Conservation (phyloP, 2,888 invertebrate genomes). For the Tiliacea citrago region DNA sequence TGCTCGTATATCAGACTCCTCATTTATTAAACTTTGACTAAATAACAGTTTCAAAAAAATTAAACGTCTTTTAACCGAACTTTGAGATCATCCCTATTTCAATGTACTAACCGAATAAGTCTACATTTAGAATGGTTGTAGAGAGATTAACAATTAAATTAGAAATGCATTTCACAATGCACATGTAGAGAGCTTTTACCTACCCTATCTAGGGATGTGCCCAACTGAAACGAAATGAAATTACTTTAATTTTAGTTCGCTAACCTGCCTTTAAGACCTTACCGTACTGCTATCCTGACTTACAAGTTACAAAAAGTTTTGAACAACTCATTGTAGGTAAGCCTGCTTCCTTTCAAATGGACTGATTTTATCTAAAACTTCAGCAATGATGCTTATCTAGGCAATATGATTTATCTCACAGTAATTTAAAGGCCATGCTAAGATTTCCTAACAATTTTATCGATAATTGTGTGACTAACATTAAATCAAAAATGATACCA, state of each 20-base stretch:
- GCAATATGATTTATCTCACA: conserved; percentile 55
- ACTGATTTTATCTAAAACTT: conserved; percentile 51
- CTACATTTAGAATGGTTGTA: conserved; percentile 20
- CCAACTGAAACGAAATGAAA: background rate
- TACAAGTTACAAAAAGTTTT: conserved; percentile 20
- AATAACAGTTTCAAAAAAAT: background rate
- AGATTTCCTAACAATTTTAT: conserved; percentile 42
- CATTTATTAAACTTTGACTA: background rate
- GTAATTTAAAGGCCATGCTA: conserved; percentile 35
- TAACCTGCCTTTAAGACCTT: background rate
- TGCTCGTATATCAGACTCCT: conserved; percentile 4
- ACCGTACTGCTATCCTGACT: background rate
- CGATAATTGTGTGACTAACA: conserved; percentile 4
- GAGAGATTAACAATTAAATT: conserved; percentile 42
- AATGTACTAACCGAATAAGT: background rate
- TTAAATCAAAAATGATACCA: conserved; percentile 16
- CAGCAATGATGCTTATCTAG: conserved; percentile 53
- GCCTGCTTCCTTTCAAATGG: conserved; percentile 42
- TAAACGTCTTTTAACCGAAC: background rate
- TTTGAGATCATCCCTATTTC: background rate
- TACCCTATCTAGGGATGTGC: conserved; percentile 6
- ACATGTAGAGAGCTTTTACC: conserved; percentile 7
- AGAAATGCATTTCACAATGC: conserved; percentile 35
- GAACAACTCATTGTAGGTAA: conserved; percentile 6
- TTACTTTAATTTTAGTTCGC: background rate